Conservation (phyloP, 2,113 vertebrate species). For the Lucifuga dentata region DNA sequence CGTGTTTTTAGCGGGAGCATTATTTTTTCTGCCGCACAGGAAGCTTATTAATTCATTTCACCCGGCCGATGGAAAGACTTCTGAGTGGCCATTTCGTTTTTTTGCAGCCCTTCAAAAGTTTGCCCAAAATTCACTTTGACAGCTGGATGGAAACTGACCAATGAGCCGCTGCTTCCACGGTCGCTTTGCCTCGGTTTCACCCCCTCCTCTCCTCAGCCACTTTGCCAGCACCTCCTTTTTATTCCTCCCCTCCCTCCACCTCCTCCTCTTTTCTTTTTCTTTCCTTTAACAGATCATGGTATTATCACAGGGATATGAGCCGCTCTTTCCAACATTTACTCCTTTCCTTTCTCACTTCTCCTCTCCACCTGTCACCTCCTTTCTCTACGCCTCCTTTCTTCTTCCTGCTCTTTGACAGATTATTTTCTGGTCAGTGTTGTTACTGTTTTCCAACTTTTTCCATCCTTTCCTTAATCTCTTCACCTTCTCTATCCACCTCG, state of each 20-base stretch:
- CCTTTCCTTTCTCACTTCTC: conserved; percentile 40
- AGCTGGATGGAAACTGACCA: conserved; percentile 59
- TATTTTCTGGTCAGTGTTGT: not conserved
- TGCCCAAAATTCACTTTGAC: conserved; percentile 43
- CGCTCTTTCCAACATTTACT: conserved; percentile 64
- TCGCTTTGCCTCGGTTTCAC: conserved; percentile 34
- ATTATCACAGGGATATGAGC: conserved; percentile 56
- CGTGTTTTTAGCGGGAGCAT: conserved; percentile 31
- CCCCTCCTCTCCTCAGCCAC: not conserved
- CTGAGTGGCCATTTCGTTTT: conserved; percentile 40
- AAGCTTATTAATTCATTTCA: conserved; percentile 54
- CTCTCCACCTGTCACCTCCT: conserved; percentile 11
- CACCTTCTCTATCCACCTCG: conserved; percentile 7
- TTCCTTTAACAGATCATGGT: conserved; percentile 34
- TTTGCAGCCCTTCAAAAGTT: conserved; percentile 52
- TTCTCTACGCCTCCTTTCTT: conserved; percentile 4
- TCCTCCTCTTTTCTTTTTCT: conserved; percentile 5
- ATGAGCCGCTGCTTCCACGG: conserved; percentile 37
- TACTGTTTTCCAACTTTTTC: too few species aligned
- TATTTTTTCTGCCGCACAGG: conserved; percentile 22
- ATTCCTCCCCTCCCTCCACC: conserved; percentile 3
- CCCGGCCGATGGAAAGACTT: conserved; percentile 47
- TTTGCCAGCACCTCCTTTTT: conserved; percentile 5
- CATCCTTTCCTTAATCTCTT: too few species aligned
- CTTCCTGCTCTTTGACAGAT: conserved; percentile 4